These are phyloP conservation scores for Epinephelus awoara DNA, from an alignment of 2,797 vertebrate species.

Conservation along the genomic window DNA sequence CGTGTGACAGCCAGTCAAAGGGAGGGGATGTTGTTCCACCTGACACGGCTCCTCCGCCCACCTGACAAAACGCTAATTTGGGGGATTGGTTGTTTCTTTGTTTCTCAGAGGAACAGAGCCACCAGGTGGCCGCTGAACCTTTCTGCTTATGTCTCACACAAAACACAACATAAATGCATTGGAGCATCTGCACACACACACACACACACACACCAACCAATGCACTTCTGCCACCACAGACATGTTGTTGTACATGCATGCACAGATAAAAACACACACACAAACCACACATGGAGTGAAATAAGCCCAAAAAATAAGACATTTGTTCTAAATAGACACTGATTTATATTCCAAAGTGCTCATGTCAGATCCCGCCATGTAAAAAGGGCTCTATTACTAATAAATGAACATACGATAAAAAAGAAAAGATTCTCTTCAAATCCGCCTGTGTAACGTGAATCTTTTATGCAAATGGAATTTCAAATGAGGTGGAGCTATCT, in stretches of 20 bases:
- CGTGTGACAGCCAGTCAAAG: slow-evolving; percentile 5
- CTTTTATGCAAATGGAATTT: slow-evolving; percentile 94
- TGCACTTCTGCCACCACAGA: background rate
- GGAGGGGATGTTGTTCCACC: slow-evolving; percentile 51
- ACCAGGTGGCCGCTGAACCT: slow-evolving; percentile 61
- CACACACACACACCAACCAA: slow-evolving; percentile 23
- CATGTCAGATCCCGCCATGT: slow-evolving; percentile 75
- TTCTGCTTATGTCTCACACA: slow-evolving; percentile 54
- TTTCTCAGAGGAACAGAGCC: slow-evolving; percentile 65
- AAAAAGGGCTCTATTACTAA: slow-evolving; percentile 87
- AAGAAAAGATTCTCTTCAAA: slow-evolving; percentile 83
- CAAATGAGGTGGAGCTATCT: slow-evolving; percentile 88
- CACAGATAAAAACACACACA: slow-evolving; percentile 14
- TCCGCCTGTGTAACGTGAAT: slow-evolving; percentile 85
- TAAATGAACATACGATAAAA: slow-evolving; percentile 86
- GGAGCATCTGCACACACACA: slow-evolving; percentile 22
- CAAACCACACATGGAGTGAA: slow-evolving; percentile 29
- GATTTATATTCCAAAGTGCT: slow-evolving; percentile 85
- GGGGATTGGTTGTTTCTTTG: slow-evolving; percentile 48
- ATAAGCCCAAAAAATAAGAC: slow-evolving; percentile 27
- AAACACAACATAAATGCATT: slow-evolving; percentile 12
- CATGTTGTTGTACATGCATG: slow-evolving; percentile 15
- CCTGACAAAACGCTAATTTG: slow-evolving; percentile 62
- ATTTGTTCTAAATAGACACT: slow-evolving; percentile 81
- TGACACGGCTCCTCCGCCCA: slow-evolving; percentile 47